phyloP scores from a whole-genome alignment of 2,888 invertebrate species.

The Macrosiphum euphorbiae region DNA sequence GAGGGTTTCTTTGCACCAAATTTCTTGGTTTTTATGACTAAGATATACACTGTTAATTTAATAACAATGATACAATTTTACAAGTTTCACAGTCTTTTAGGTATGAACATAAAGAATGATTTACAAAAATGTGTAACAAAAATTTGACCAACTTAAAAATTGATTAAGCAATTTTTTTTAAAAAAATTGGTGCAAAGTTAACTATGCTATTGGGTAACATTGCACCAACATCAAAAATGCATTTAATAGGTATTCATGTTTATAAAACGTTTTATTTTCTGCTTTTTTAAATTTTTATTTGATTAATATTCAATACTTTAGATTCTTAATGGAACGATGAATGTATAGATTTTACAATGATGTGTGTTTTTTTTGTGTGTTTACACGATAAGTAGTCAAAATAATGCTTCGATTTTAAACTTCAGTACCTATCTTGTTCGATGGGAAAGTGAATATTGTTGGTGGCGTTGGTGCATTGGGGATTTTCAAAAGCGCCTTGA shows the following conservation, averaged over 20 bases:
- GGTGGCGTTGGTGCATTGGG: no score
- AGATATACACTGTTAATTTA: conserved; percentile 27
- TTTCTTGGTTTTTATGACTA: conserved; percentile 7
- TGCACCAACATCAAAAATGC: neutral
- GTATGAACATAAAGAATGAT: neutral
- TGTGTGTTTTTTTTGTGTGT: no score
- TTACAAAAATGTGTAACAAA: neutral
- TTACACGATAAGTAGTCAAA: no score
- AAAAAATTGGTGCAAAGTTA: conserved; percentile 1
- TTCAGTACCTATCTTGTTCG: no score
- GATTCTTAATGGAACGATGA: no score
- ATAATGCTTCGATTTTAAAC: no score
- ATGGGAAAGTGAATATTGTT: no score
- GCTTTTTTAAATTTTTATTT: no score
- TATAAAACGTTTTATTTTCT: neutral
- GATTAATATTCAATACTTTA: no score
- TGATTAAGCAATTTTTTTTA: neutral
- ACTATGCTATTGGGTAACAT: neutral
- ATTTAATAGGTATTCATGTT: neutral
- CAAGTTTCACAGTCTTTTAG: neutral
- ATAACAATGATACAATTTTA: conserved; percentile 16
- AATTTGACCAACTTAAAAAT: conserved; percentile 1
- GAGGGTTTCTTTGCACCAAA: conserved; percentile 1
- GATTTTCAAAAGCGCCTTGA: no score
- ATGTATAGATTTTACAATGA: no score